These are phyloP conservation scores for Dendrolimus pini DNA, from an alignment of 2,888 invertebrate genomes.

Conservation along the genomic window DNA sequence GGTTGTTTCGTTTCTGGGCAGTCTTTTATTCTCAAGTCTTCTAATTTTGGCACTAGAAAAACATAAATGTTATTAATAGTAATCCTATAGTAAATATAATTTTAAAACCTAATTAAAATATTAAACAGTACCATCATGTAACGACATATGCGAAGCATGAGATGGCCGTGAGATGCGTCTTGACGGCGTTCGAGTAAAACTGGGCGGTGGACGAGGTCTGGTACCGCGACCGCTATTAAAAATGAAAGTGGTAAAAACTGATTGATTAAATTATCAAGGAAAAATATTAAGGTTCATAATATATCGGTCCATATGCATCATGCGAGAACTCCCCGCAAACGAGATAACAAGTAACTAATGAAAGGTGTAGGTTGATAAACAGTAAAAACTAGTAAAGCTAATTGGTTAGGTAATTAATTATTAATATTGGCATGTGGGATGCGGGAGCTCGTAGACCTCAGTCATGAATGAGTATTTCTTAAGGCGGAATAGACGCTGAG, in stretches of 20 bases:
- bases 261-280: background rate
- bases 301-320: too few species aligned
- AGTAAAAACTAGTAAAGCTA: too few species aligned
- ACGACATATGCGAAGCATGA: slow-evolving; percentile 50
- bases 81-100: background rate
- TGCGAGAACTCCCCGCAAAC: too few species aligned
- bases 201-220: slow-evolving; percentile 79
- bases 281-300: background rate
- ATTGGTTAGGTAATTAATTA: too few species aligned
- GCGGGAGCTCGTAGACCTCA: too few species aligned
- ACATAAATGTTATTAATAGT: slow-evolving; percentile 4
- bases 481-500: too few species aligned
- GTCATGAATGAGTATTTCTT: too few species aligned
- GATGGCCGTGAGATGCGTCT: slow-evolving; percentile 81
- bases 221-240: slow-evolving; percentile 77
- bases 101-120: background rate
- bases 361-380: too few species aligned
- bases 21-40: slow-evolving; percentile 76
- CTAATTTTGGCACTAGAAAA: slow-evolving; percentile 64
- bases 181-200: slow-evolving; percentile 87
- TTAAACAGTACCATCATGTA: slow-evolving; percentile 52
- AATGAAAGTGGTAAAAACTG: background rate
- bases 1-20: slow-evolving; percentile 72
- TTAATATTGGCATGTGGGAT: too few species aligned
- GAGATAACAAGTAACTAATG: too few species aligned